A percentile compares a stretch with the other conserved stretches of the same genome.
Conservation (phyloP, 1,140 invertebrate species). For the Eupeodes corollae region DNA sequence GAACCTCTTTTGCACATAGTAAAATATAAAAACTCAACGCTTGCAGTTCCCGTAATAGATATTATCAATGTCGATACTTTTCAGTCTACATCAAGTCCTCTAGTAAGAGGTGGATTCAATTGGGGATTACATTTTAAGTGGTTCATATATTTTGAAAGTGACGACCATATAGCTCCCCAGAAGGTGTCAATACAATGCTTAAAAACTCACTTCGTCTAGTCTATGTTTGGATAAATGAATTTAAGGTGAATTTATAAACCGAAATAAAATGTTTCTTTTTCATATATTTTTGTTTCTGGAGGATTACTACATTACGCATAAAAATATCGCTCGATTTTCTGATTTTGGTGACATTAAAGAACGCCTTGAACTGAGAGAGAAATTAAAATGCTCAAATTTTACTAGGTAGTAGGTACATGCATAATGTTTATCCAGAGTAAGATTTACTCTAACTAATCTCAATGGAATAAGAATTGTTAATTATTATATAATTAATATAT, state of each 20-base stretch:
- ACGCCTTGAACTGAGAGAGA: constrained; percentile 54
- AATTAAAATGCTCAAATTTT: constrained; percentile 75
- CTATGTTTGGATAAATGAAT: constrained; percentile 89
- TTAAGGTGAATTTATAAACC: constrained; percentile 47
- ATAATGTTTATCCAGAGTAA: constrained; percentile 81
- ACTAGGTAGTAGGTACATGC: constrained; percentile 92
- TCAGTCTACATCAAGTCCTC: constrained; percentile 70
- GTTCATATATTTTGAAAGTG: constrained; percentile 91
- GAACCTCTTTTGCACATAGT: constrained; percentile 72
- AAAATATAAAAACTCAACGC: constrained; percentile 45
- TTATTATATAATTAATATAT: too few species aligned
- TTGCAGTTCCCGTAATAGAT: constrained; percentile 87
- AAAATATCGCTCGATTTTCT: constrained; percentile 50
- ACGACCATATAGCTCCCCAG: constrained; percentile 71
- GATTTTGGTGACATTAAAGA: constrained; percentile 71
- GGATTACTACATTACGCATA: constrained; percentile 66
- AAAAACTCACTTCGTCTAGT: constrained; percentile 80
- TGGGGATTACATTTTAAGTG: constrained; percentile 94
- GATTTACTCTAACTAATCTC: constrained; percentile 49
- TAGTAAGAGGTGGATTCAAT: constrained; percentile 84
- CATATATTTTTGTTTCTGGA: constrained; percentile 28
- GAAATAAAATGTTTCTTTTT: neutral
- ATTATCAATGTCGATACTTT: constrained; percentile 97
- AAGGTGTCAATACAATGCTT: constrained; percentile 72
- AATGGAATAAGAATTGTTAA: too few species aligned